phyloP scores from a whole-genome alignment of 2,888 invertebrate genomes.

The Galeopsomyia nigrocyanea region DNA sequence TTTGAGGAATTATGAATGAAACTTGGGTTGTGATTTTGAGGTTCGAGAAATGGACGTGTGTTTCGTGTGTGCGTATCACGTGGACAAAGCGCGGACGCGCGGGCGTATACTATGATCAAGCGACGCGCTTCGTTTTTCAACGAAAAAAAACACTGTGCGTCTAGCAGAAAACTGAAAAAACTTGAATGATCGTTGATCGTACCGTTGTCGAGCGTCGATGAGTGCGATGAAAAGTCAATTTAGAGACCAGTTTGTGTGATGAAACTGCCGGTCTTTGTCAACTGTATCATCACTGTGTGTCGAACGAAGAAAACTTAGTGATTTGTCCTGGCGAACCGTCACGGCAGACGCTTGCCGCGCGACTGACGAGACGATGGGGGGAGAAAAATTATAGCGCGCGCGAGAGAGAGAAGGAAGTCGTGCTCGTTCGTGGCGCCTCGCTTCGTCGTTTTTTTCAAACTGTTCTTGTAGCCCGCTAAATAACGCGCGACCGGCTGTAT shows the following conservation, averaged over 20 bases:
- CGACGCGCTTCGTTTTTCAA: no score
- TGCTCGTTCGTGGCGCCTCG: constrained; percentile 33
- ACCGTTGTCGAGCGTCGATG: not conserved
- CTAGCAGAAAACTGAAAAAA: not conserved
- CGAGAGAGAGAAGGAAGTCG: constrained; percentile 1
- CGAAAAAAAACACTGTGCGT: not conserved
- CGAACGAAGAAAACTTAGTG: not conserved
- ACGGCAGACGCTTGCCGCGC: constrained; percentile 48
- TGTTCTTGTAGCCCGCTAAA: no score
- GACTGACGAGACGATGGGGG: constrained; percentile 34
- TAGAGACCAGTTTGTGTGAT: constrained; percentile 33
- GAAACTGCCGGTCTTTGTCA: constrained; percentile 41
- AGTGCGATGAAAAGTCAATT: not conserved
- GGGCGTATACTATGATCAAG: not conserved
- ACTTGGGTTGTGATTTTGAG: no score
- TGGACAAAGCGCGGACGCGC: no score
- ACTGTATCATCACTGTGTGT: not conserved
- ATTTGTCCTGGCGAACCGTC: constrained; percentile 24
- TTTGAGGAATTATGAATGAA: not conserved
- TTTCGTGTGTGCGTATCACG: no score
- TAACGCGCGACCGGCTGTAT: no score
- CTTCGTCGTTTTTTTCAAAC: not conserved
- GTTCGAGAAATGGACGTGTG: no score
- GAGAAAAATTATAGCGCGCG: constrained; percentile 3
- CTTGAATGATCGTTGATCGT: not conserved